phyloP scores from a whole-genome alignment of 2,113 vertebrate genomes.

The Erythrolamprus reginae region DNA sequence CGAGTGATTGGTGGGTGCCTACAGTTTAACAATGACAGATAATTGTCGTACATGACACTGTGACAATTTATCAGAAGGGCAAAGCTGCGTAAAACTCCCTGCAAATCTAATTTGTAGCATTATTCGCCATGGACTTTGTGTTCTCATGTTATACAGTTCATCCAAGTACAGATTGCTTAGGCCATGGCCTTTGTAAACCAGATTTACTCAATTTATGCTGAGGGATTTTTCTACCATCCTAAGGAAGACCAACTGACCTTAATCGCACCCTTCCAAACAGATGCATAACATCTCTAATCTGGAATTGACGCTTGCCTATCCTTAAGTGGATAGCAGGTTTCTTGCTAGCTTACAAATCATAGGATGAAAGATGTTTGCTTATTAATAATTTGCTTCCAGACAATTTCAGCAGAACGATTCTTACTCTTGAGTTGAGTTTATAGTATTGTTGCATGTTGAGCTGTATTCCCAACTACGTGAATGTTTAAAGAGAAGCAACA shows the following conservation, averaged over 20 bases:
- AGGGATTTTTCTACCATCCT: neutral
- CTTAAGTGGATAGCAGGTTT: constrained; percentile 5
- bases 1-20: neutral
- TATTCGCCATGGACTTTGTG: neutral
- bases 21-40: neutral
- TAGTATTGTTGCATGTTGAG: constrained; percentile 18
- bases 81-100: neutral
- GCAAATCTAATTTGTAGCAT: neutral
- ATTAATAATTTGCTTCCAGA: constrained; percentile 42
- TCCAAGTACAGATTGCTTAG: neutral
- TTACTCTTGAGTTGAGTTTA: neutral
- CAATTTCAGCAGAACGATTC: constrained; percentile 24
- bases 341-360: constrained; percentile 44
- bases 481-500: constrained; percentile 31
- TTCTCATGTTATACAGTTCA: neutral
- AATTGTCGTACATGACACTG: neutral
- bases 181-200: neutral
- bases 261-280: constrained; percentile 34
- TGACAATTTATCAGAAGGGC: neutral
- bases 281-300: constrained; percentile 26
- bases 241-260: neutral
- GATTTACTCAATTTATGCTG: constrained; percentile 37
- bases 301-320: constrained; percentile 37
- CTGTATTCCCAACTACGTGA: constrained; percentile 25
- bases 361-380: constrained; percentile 29